Percentiles rank a stretch among this genome's conserved stretches.
Conservation (phyloP, 1,140 invertebrate species). For the Ips typographus region DNA sequence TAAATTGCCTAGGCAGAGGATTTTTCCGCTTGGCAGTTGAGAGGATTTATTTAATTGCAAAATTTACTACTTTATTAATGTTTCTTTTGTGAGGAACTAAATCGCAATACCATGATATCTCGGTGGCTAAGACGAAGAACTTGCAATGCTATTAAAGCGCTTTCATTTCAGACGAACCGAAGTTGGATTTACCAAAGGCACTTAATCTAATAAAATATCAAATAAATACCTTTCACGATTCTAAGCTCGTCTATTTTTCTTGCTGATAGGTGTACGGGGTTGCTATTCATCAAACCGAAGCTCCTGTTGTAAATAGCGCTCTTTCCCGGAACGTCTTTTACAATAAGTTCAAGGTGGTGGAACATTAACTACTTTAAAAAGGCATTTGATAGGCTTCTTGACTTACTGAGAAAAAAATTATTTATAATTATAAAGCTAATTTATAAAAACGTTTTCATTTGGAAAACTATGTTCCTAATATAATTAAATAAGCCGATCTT, state of each 20-base stretch:
- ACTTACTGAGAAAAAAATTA: no score
- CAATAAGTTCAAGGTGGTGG: conserved; percentile 5
- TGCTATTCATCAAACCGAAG: conserved; percentile 30
- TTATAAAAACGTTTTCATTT: no score
- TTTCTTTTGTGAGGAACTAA: no score
- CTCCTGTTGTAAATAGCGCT: conserved; percentile 7
- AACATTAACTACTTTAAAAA: neutral
- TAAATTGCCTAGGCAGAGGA: conserved; percentile 11
- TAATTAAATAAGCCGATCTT: no score
- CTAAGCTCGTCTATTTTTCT: conserved; percentile 31
- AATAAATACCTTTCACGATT: conserved; percentile 31
- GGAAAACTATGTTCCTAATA: no score
- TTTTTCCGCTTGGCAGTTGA: conserved; percentile 4
- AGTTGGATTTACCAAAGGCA: conserved; percentile 1
- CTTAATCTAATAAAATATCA: conserved; percentile 37
- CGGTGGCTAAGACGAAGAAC: conserved; percentile 1
- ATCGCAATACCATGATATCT: conserved; percentile 4
- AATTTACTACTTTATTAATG: no score
- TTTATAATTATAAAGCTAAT: no score
- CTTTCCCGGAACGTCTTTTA: conserved; percentile 11
- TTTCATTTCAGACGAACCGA: conserved; percentile 20
- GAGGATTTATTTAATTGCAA: no score
- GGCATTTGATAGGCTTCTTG: neutral
- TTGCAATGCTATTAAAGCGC: conserved; percentile 11
- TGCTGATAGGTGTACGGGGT: conserved; percentile 24